Conservation (phyloP, 1,140 invertebrate genomes). For the Elysia chlorotica region DNA sequence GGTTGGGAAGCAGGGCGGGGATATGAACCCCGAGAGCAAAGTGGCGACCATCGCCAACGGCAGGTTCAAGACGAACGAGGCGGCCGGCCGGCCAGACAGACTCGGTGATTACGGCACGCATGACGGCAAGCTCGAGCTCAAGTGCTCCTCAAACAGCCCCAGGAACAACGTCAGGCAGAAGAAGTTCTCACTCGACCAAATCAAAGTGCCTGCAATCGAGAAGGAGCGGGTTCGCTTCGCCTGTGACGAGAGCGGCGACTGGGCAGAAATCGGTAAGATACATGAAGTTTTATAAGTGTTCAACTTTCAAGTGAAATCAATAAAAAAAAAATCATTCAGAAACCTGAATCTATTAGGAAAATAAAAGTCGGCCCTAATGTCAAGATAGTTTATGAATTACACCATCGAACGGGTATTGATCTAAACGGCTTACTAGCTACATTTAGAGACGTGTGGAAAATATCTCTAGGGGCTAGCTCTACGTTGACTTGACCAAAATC, state of each 20-base stretch:
- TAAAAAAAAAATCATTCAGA: too few species aligned
- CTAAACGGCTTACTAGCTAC: too few species aligned
- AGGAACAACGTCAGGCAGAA: neutral
- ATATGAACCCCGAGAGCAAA: neutral
- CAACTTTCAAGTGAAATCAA: too few species aligned
- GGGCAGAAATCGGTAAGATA: conserved; percentile 26
- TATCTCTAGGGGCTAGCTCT: too few species aligned
- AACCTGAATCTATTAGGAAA: too few species aligned
- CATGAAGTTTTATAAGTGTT: too few species aligned
- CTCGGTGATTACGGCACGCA: neutral
- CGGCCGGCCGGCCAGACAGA: neutral
- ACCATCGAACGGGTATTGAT: too few species aligned
- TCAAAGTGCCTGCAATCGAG: conserved; percentile 24
- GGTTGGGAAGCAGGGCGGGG: neutral
- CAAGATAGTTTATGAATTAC: too few species aligned
- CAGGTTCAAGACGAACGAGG: neutral
- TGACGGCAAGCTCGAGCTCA: neutral
- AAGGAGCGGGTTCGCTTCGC: conserved; percentile 22
- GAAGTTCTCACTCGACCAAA: conserved; percentile 26
- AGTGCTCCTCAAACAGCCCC: neutral
- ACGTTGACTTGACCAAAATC: too few species aligned
- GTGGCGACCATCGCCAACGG: neutral
- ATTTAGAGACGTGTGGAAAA: too few species aligned
- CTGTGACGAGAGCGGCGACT: conserved; percentile 24
- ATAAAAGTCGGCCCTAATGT: too few species aligned